These are phyloP conservation scores for Tachina fera DNA, from an alignment of 2,888 invertebrate genomes.

Conservation along the genomic window DNA sequence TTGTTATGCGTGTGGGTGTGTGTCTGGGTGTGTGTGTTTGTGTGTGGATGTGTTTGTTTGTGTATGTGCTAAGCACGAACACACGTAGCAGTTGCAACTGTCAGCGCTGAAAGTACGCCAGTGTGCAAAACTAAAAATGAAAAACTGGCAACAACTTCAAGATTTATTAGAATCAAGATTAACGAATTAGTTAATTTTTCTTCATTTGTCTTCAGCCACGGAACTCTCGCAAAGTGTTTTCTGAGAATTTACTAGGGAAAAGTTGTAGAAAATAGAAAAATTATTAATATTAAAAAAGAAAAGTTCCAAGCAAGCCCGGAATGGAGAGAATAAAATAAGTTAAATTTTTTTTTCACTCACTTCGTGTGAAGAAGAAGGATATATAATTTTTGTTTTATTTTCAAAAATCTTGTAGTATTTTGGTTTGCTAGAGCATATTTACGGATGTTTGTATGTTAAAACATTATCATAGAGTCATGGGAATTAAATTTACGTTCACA, in stretches of 20 bases:
- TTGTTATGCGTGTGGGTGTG: no score
- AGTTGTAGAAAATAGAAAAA: background rate
- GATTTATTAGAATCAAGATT: slow-evolving; percentile 82
- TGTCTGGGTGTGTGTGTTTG: background rate
- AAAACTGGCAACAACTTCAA: slow-evolving; percentile 80
- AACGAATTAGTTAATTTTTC: slow-evolving; percentile 79
- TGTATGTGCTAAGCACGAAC: slow-evolving; percentile 2
- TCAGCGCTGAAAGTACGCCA: slow-evolving; percentile 41
- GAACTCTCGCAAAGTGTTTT: slow-evolving; percentile 21
- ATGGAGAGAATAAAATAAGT: background rate
- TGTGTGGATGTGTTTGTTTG: background rate
- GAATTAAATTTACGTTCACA: slow-evolving; percentile 39
- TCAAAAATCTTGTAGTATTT: background rate
- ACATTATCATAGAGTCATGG: slow-evolving; percentile 16
- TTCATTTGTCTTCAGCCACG: slow-evolving; percentile 71
- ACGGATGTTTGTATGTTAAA: background rate
- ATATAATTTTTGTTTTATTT: slow-evolving; percentile 4
- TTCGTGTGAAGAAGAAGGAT: background rate
- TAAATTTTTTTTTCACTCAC: background rate
- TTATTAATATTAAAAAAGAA: slow-evolving; percentile 25
- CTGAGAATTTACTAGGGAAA: slow-evolving; percentile 3
- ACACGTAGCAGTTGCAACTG: slow-evolving; percentile 45
- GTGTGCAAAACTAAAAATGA: slow-evolving; percentile 73
- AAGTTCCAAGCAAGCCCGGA: background rate
- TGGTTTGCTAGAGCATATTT: slow-evolving; percentile 12